Evolutionary conservation across 1,140 invertebrate genomes (phyloP).

Genomic region (Saccostrea cuccullata): DNA sequence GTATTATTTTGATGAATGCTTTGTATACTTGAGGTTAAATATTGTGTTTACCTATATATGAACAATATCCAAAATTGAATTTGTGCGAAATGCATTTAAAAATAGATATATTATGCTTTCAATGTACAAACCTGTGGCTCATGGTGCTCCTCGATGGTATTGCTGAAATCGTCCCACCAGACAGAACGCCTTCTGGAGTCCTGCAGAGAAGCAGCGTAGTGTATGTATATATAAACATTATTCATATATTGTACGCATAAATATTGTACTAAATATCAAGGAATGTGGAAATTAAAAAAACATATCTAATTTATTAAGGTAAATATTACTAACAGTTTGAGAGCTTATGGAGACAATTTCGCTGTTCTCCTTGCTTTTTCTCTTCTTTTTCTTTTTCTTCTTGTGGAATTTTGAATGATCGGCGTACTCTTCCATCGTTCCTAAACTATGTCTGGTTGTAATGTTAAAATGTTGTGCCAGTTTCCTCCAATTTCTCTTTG

Average conservation of each 20-base stretch:
- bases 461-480: neutral
- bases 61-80: no score
- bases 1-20: no score
- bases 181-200: constrained; percentile 12
- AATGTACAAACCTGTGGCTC: neutral
- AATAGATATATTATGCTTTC: no score
- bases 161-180: constrained; percentile 7
- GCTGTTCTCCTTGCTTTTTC: neutral
- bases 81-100: no score
- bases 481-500: neutral
- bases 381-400: constrained; percentile 7
- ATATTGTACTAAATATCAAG: neutral
- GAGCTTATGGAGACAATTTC: neutral
- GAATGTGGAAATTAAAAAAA: neutral
- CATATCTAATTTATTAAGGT: neutral
- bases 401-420: neutral
- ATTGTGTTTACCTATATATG: no score
- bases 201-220: neutral
- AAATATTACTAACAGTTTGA: neutral
- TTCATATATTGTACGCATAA: no score
- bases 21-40: no score
- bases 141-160: neutral
- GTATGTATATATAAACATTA: no score
- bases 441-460: neutral
- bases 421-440: neutral